phyloP scores from a whole-genome alignment of 2,888 invertebrate species.

The Heliconius erato region DNA sequence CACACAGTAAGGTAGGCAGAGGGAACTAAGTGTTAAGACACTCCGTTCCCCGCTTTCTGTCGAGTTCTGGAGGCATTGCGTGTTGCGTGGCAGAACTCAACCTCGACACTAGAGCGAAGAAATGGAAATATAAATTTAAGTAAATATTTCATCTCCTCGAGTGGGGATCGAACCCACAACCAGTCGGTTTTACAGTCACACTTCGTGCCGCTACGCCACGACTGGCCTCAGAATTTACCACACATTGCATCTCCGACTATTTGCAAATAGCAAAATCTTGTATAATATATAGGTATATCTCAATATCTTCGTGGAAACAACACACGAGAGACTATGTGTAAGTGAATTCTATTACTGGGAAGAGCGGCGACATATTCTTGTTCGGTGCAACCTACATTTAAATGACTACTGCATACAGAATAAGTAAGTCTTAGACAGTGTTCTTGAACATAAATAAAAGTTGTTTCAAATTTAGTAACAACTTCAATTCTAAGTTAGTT shows the following conservation, averaged over 20 bases:
- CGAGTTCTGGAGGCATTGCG: too few species aligned
- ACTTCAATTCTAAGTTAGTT: conserved; percentile 21
- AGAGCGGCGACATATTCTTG: conserved; percentile 33
- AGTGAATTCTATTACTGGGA: conserved; percentile 39
- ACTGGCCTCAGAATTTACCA: neutral
- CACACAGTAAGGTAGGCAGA: too few species aligned
- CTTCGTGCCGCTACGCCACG: too few species aligned
- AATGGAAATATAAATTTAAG: too few species aligned
- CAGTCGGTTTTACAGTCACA: too few species aligned
- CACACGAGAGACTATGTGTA: conserved; percentile 30
- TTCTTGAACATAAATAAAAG: conserved; percentile 33
- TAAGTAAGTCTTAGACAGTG: conserved; percentile 32
- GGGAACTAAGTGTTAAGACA: too few species aligned
- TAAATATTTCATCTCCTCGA: too few species aligned
- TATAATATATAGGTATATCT: conserved; percentile 14
- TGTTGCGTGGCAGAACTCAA: too few species aligned
- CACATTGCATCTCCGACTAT: conserved; percentile 3
- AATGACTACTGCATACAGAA: conserved; percentile 38
- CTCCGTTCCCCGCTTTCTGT: too few species aligned
- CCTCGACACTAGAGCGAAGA: too few species aligned
- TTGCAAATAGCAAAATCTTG: conserved; percentile 34
- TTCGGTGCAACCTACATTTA: conserved; percentile 39
- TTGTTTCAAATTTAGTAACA: conserved; percentile 16
- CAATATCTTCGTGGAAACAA: conserved; percentile 29
- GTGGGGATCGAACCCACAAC: too few species aligned